Base-by-base conservation (phyloP, 1,140 invertebrate genomes). In the Elysia chlorotica region DNA sequence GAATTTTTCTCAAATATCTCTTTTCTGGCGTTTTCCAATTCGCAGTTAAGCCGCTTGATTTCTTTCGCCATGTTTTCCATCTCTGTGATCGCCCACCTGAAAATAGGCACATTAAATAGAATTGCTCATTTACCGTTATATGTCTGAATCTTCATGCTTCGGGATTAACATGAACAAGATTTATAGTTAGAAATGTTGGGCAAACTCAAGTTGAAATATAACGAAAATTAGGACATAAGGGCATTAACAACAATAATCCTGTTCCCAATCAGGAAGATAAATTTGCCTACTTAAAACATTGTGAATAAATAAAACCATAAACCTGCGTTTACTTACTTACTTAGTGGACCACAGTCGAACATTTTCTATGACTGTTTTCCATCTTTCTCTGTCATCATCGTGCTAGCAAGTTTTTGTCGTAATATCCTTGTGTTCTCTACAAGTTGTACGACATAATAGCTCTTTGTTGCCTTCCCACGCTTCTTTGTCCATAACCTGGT, bases 41-140 rank as follows among this genome's bases (percentile, higher is more conserved):
- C 67, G 33, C 67, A 70, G n/a, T 59, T 70, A 2, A 70, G 21
- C 33, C 67, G 17, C 21, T 70, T 70, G 31, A 70, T 59, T 36
- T 70, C 67, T 57, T 35, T 59, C 1, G 67, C 67, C 67, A 70
- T 59, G 21, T 70, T 70, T 3, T 70, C 67, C 67, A 70, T 70
- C 35, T 70, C 67, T n/a, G 6, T 5, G 2, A 59, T 30, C 37
- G 67, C 67, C 53, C 56, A 70, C 19, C 67, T 70, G 36, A 25
- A 10, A 25, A n/a, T 48, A 14, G 41, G 41, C 10, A n/a, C n/a
- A n/a, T n/a, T n/a, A n/a, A n/a, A n/a, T n/a, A n/a, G n/a, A n/a
- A n/a, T n/a, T n/a, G n/a, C n/a, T n/a, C n/a, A n/a, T n/a, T n/a
- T n/a, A n/a, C n/a, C n/a, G n/a, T n/a, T n/a, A n/a, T n/a, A 14